These are phyloP conservation scores for Phymorhynchus buccinoides DNA, from an alignment of 1,140 invertebrate species.

Conservation along the genomic window DNA sequence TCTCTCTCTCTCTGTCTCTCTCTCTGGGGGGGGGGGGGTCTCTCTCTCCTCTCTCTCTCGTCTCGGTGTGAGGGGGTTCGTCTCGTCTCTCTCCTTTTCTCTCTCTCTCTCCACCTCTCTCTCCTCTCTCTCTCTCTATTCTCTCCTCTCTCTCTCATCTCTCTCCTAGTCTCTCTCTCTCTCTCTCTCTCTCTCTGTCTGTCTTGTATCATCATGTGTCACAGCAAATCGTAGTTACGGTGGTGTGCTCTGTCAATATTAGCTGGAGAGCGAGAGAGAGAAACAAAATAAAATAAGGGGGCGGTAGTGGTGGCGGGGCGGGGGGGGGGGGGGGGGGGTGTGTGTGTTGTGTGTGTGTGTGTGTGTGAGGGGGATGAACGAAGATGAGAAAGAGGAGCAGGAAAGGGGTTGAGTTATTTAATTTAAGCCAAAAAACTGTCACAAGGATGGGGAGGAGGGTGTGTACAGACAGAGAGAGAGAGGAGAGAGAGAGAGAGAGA, in stretches of 20 bases:
- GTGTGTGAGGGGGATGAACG: too few relatives aligned
- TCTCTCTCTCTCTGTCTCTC: not conserved
- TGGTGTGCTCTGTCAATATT: slow-evolving; percentile 18
- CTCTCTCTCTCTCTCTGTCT: not conserved
- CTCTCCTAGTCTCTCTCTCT: not conserved
- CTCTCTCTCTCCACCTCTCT: not conserved
- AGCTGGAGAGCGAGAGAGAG: too few relatives aligned
- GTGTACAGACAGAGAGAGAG: not conserved
- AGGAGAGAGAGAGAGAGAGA: not conserved
- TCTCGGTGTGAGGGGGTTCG: too few relatives aligned
- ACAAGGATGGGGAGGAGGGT: not conserved
- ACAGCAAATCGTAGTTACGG: not conserved
- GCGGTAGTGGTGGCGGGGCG: too few relatives aligned
- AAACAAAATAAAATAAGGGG: too few relatives aligned
- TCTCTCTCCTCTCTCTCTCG: not conserved
- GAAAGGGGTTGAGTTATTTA: too few relatives aligned
- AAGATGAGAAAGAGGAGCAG: too few relatives aligned
- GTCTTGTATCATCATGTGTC: not conserved
- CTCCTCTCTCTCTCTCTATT: not conserved
- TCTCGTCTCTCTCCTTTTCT: too few relatives aligned
- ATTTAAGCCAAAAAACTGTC: too few relatives aligned
- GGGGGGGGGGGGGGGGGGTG: not conserved
- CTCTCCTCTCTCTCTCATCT: not conserved
- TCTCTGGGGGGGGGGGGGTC: too few relatives aligned
- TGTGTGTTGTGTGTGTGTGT: too few relatives aligned